Base-by-base conservation (phyloP, 2,888 invertebrate species). In the Pseudanteris insignis region DNA sequence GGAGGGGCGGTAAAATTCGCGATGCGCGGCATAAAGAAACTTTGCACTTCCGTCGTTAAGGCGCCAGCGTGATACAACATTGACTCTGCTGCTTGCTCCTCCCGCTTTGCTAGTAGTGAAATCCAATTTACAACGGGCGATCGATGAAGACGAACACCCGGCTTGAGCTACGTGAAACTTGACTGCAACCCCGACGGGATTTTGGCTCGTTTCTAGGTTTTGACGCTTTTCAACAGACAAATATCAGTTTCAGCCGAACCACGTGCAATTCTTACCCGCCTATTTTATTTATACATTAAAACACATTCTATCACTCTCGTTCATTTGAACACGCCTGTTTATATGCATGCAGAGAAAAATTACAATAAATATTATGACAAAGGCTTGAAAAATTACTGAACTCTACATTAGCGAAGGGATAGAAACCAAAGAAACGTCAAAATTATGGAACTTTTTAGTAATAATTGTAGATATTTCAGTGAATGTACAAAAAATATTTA, bases 61-160 rank as follows among this genome's bases (percentile, higher is more conserved):
- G 53, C 58, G 55, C 51, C 37, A 48, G 29, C 48, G 54, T 63
- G 58, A 63, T 63, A 54, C 63, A 63, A 54, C 63, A 48, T 63
- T 43, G 63, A 48, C 58, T 58, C 54, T n/a, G n/a, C n/a, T 51
- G 48, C 57, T 8, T 36, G 43, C 36, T 29, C 44, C 34, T 41
- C 44, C 41, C 44, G 54, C 58, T 40, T 30, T 41, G 48, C 37
- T 47, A 53, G 58, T 58, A 58, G 58, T 53, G 54, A 63, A 63
- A 63, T 63, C 63, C 58, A 63, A 57, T 63, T 63, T 63, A 63
- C 63, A 58, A 63, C 63, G 14, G 53, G 36, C 63, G 63, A 63
- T 63, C 63, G 63, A 63, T 63, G 63, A 63, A 63, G 62, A 62
- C 58, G 58, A 63, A 63, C 63, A 58, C 63, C 50, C 53, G 58